phyloP scores from a whole-genome alignment of 2,797 vertebrate genomes.

The Darevskia mixta region DNA sequence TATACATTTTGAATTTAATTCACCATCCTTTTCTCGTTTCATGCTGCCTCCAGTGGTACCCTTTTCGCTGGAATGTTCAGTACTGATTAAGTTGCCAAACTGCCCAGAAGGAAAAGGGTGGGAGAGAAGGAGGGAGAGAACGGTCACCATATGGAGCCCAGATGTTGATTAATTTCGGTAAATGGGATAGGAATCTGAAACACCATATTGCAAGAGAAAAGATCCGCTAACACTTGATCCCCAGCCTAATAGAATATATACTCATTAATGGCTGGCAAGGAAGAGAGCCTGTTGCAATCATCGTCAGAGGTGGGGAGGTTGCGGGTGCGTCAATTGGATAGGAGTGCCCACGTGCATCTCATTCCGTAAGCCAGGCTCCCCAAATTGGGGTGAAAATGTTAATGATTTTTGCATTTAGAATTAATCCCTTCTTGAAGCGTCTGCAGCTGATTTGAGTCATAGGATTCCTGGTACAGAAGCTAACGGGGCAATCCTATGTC shows the following conservation, averaged over 20 bases:
- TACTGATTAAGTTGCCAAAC: slow-evolving; percentile 73
- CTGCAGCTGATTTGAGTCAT: slow-evolving; percentile 44
- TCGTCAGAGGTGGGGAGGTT: slow-evolving; percentile 53
- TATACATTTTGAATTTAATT: slow-evolving; percentile 57
- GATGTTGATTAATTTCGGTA: slow-evolving; percentile 78
- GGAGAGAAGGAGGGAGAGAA: slow-evolving; percentile 29
- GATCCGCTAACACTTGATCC: slow-evolving; percentile 66
- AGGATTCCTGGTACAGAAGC: slow-evolving; percentile 58
- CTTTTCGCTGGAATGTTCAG: slow-evolving; percentile 19
- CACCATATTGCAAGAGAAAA: slow-evolving; percentile 66
- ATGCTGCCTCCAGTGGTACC: slow-evolving; percentile 42
- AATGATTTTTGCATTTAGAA: slow-evolving; percentile 83
- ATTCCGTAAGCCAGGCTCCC: slow-evolving; percentile 73
- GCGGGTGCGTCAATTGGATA: slow-evolving; percentile 71
- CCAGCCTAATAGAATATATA: slow-evolving; percentile 63
- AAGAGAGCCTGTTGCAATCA: neutral
- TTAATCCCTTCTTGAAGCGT: slow-evolving; percentile 78
- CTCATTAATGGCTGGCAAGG: slow-evolving; percentile 64
- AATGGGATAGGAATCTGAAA: slow-evolving; percentile 70
- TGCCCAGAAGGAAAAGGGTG: neutral
- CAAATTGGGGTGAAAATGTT: slow-evolving; percentile 92
- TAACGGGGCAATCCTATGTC: neutral
- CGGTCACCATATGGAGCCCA: slow-evolving; percentile 67
- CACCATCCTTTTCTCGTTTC: slow-evolving; percentile 51
- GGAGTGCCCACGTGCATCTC: slow-evolving; percentile 77